Conservation (phyloP, 2,797 vertebrate genomes). For the Typhlichthys subterraneus region DNA sequence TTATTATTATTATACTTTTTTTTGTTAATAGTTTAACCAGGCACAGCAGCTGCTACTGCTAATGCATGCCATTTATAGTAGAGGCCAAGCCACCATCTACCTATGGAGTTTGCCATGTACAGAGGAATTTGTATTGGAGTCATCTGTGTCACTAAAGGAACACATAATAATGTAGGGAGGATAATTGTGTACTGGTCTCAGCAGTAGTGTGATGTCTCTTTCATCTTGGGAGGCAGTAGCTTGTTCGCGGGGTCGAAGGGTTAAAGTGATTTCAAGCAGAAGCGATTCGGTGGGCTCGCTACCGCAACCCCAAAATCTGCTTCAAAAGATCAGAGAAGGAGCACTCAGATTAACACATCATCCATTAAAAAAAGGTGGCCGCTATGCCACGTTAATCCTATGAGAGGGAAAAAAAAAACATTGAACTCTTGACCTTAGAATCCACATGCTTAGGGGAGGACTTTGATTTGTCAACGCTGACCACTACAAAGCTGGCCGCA, state of each 20-base stretch:
- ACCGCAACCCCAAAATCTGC: constrained; percentile 46
- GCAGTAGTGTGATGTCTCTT: constrained; percentile 16
- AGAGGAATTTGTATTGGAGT: too few species aligned
- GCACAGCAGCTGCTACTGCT: not conserved
- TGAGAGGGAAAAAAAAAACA: constrained; percentile 46
- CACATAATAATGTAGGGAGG: too few species aligned
- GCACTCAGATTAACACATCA: constrained; percentile 61
- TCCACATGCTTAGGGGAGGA: constrained; percentile 59
- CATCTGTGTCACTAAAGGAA: not conserved
- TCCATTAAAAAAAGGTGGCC: constrained; percentile 52
- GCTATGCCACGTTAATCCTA: constrained; percentile 59
- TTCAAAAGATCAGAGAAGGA: constrained; percentile 62
- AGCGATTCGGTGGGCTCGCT: constrained; percentile 41
- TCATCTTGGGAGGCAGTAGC: constrained; percentile 37
- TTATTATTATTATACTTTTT: not conserved
- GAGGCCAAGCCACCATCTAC: not conserved
- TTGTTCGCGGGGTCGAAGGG: constrained; percentile 35
- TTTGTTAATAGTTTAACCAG: not conserved
- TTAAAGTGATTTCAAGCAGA: constrained; percentile 62
- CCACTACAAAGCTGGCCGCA: constrained; percentile 68
- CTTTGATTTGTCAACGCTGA: constrained; percentile 77
- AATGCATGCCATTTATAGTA: not conserved
- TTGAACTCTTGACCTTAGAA: constrained; percentile 56
- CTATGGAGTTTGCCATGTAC: too few species aligned
- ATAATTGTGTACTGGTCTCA: constrained; percentile 1